phyloP scores from a whole-genome alignment of 2,888 invertebrate species.

The Acleris sparsana region DNA sequence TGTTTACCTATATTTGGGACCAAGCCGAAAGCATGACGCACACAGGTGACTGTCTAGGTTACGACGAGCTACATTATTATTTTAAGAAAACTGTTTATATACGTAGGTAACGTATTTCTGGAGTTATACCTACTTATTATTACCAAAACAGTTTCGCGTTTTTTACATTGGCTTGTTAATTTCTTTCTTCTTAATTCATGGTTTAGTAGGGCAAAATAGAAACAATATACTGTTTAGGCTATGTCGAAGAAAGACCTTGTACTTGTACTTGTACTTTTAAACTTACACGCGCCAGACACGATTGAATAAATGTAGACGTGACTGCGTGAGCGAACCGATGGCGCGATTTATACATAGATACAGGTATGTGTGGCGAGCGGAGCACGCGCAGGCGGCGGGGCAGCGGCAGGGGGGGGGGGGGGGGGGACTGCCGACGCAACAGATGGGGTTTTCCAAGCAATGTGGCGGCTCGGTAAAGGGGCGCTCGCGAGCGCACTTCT shows the following conservation, averaged over 20 bases:
- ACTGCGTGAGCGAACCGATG: slow-evolving; percentile 15
- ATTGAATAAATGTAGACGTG: slow-evolving; percentile 19
- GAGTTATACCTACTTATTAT: too few species aligned
- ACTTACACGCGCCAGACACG: slow-evolving; percentile 2
- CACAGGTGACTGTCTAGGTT: too few species aligned
- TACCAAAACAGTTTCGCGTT: too few species aligned
- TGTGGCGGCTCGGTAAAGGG: slow-evolving; percentile 54
- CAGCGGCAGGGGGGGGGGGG: slow-evolving; percentile 42
- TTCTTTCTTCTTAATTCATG: too few species aligned
- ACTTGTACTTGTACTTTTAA: background rate
- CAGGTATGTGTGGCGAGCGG: slow-evolving; percentile 28
- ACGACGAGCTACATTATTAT: too few species aligned
- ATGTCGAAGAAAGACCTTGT: too few species aligned
- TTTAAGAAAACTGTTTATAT: too few species aligned
- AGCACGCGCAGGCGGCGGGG: slow-evolving; percentile 39
- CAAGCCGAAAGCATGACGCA: too few species aligned
- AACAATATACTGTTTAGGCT: background rate
- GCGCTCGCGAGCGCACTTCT: slow-evolving; percentile 54
- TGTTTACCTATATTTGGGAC: too few species aligned
- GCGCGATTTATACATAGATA: slow-evolving; percentile 32
- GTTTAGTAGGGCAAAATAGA: too few species aligned
- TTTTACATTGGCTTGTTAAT: too few species aligned
- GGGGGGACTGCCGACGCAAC: slow-evolving; percentile 43
- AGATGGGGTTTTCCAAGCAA: slow-evolving; percentile 79
- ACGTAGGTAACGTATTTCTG: too few species aligned